phyloP scores from a whole-genome alignment of 2,113 vertebrate species.

The Struthio camelus region DNA sequence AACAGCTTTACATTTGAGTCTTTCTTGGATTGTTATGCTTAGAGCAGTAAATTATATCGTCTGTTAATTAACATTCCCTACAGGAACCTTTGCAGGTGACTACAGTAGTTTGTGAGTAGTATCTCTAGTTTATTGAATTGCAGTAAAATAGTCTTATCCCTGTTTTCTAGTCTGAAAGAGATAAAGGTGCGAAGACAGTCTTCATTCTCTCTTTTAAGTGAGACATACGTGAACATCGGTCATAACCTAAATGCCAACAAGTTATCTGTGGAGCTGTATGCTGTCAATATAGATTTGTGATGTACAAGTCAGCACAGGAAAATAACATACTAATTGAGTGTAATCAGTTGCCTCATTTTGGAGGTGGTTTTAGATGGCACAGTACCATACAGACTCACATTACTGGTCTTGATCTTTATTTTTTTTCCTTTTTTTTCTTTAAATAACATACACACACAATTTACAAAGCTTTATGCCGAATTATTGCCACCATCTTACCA shows the following conservation, averaged over 20 bases:
- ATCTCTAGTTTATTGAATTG: background rate
- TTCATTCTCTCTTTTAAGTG: background rate
- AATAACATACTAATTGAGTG: too few relatives aligned
- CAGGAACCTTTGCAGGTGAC: background rate
- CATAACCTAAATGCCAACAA: background rate
- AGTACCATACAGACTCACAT: background rate
- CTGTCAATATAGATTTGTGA: fast-evolving
- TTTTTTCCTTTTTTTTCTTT: background rate
- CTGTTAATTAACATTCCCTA: background rate
- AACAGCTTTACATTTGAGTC: background rate
- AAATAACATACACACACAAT: background rate
- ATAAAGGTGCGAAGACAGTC: background rate
- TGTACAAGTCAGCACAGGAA: background rate
- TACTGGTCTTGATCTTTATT: background rate
- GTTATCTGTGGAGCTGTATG: background rate
- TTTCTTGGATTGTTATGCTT: background rate
- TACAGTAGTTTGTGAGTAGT: background rate
- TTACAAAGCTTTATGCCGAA: background rate
- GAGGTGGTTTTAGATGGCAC: background rate
- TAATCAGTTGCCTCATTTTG: background rate
- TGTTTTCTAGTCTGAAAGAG: background rate
- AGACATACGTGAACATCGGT: background rate
- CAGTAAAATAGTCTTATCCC: background rate
- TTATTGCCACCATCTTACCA: background rate
- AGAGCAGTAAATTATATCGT: background rate